These are phyloP conservation scores for Menura novaehollandiae DNA, from an alignment of 2,113 vertebrate species.

Conservation along the genomic window DNA sequence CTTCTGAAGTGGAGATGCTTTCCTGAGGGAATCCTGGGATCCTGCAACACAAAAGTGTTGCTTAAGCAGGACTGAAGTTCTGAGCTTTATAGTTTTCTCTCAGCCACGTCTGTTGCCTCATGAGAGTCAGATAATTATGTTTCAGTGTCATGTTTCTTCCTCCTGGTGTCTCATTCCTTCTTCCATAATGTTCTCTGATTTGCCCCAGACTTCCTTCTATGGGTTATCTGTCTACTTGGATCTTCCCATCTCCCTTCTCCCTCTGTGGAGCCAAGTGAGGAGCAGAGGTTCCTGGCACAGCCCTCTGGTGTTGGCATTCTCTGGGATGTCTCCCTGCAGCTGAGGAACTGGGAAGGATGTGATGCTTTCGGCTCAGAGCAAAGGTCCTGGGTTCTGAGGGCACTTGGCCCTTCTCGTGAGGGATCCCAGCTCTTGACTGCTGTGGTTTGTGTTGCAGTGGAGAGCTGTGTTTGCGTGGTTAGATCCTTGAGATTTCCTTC, in stretches of 20 bases:
- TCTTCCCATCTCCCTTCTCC: not conserved
- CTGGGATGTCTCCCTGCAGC: not conserved
- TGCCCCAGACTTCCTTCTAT: not conserved
- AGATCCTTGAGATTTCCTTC: not conserved
- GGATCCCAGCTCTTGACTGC: not conserved
- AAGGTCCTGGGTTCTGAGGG: not conserved
- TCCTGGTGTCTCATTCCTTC: not conserved
- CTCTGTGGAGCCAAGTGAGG: not conserved
- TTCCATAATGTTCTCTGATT: not conserved
- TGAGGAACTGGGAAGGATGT: not conserved
- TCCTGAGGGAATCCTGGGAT: not conserved
- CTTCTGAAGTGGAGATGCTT: not conserved
- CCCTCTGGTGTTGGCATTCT: fast-evolving
- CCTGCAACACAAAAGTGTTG: not conserved
- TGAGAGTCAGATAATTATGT: not conserved
- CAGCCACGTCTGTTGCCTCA: not conserved
- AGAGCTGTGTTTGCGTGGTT: not conserved
- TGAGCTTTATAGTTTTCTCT: not conserved
- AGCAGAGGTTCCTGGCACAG: not conserved
- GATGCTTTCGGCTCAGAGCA: not conserved
- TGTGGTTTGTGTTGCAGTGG: not conserved
- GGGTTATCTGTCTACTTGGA: not conserved
- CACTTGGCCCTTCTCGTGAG: not conserved
- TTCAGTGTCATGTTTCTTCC: not conserved
- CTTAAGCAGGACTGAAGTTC: not conserved